Evolutionary conservation across 2,113 vertebrate genomes (phyloP), one percentile per base, ranked within the genome.

Genomic region (Hyaena hyaena): DNA sequence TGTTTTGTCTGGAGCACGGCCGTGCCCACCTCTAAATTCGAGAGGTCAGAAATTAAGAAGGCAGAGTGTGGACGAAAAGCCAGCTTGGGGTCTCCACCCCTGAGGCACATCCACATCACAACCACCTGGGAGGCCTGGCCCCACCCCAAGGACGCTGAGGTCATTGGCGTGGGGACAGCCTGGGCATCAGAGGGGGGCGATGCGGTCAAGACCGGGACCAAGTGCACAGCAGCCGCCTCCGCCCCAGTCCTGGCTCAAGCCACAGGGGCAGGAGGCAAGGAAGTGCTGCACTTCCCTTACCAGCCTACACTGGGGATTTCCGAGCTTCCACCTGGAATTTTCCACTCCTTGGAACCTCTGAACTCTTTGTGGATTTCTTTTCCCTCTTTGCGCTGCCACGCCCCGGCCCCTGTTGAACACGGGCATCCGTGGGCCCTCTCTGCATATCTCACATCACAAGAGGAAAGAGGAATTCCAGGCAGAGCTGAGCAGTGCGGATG

Each of bases 271-370:
- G 84, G 80, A 73, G 31, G 33, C 0, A 0, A 92, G 55, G 90
- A 92, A 88, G 80, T 8, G 26, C 4, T 17, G 77, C 35, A 48
- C 45, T 88, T 92, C 80, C 93, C 84, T 69, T 33, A 8, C 8
- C 0, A 19, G 39, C 53, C 80, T 19, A 15, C 7, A 2, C 48
- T 21, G 89, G 91, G 88, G 79, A 93, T 97, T 97, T 95, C 94
- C 24, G 3, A 81, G 63, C 31, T 93, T 73, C 79, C 73, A 95
- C 90, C 93, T 96, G 93, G 68, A 98, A 96, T 80, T 97, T 98
- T 97, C 95, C 96, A 97, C n/a, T 33, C 43, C 89, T 89, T 91
- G 55, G 45, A 50, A 71, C 31, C 53, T 96, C 81, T 79, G 65
- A 58, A n/a, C 33, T 1, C 45, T 77, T 10, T n/a, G 33, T 19